Evolutionary conservation across 2,888 invertebrate species (phyloP), one percentile per base, ranked within the genome.

Genomic region (Aethes cnicana): DNA sequence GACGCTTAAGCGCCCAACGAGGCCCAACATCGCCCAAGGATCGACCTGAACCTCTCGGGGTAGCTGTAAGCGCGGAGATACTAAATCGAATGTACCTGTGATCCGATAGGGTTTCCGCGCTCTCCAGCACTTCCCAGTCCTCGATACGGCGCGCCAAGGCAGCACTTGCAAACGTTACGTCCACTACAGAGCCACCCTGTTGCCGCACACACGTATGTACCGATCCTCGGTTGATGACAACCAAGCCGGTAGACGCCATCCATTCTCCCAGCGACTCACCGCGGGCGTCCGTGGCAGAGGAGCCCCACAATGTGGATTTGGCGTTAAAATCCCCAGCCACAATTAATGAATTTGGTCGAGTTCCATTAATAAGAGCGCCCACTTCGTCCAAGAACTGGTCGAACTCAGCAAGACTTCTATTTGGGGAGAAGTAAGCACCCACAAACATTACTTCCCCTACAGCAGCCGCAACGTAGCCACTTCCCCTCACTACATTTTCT

Each of bases 381-480:
- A 37, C n/a, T 21, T 11, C 23, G 3, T 6, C 4, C 12, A 37
- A 11, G 37, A 37, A 37, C 3, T 9, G 2, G 5, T 37, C 37
- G 37, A 37, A 37, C 4, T 37, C 37, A 4, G 37, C 4, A 6
- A 37, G 37, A 9, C 5, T 9, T 12, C 37, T 2, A 23, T 37
- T 37, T n/a, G n/a, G n/a, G n/a, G n/a, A n/a, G n/a, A n/a, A n/a
- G n/a, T n/a, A n/a, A n/a, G n/a, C n/a, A n/a, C 23, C 54, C 0
- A 55, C 21, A 1, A 55, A 7, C 1, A 20, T 11, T 2, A 39
- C 6, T 0, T 41, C 41, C 1, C 54, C 54, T 53, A 44, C 43
- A 0, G 14, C 9, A 1, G 50, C 57, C n/a, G 55, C 54, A 5
- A 55, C 53, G 12, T 25, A 55, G 0, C 57, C 54, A 1, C 14